Evolutionary conservation across 2,113 vertebrate species (phyloP), one percentile per base, ranked within the genome.

Genomic region (Chionodraco myersi): DNA sequence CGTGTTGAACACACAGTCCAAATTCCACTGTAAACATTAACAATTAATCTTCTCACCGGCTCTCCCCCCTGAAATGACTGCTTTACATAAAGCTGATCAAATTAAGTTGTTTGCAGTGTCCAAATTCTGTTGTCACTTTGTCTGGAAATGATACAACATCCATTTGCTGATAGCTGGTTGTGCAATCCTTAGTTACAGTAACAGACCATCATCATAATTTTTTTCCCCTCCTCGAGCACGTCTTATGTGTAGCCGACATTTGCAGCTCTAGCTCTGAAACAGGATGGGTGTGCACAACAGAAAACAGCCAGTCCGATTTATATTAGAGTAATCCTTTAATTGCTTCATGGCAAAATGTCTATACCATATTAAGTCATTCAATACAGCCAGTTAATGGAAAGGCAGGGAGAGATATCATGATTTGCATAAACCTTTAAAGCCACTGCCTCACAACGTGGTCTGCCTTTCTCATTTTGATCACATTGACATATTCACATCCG

Each of bases 371-470:
- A 94, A 94, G 91, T 91, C 85, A 93, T 93, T 93, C 92, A 92
- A 84, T 89, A 85, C 88, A 79, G 92, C 84, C 75, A 86, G 89
- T 91, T 93, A 94, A 93, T 92, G 92, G 91, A 91, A 93, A 92
- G 87, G 89, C 85, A 88, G 60, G 66, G 85, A 77, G 89, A 92
- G 90, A 94, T 89, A 86, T 91, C 90, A 83, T 75, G 88, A 90
- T 94, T 94, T 94, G 93, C 94, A 95, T 95, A 94, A 94, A 93
- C 93, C 92, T 93, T 92, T 94, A 94, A 94, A 91, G 87, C 90
- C 80, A 89, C 68, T 79, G 84, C 91, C 84, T 86, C 62, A 61
- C 90, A 77, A 75, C 75, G 72, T 68, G 69, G 84, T 84, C 91
- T 80, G 84, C 82, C 47, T 81, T 74, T 75, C 87, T 91, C 87